These are phyloP conservation scores for Phenacoccus solenopsis DNA, from an alignment of 1,140 invertebrate genomes.

Conservation along the genomic window DNA sequence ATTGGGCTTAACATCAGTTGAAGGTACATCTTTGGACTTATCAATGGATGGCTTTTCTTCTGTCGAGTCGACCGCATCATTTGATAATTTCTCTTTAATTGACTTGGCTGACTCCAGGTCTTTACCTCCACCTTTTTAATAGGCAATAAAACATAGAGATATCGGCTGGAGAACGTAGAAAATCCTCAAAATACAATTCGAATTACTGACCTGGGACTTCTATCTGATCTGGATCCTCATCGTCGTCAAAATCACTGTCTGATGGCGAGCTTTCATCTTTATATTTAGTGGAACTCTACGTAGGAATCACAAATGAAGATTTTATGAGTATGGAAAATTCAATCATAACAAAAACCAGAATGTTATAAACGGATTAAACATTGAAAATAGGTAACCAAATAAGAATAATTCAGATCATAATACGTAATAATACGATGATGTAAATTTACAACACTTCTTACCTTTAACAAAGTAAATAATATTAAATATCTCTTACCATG, in stretches of 20 bases:
- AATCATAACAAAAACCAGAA: neutral
- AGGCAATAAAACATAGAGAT: neutral
- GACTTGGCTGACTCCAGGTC: slow-evolving; percentile 59
- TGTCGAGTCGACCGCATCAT: neutral
- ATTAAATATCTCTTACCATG: neutral
- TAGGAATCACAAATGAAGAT: neutral
- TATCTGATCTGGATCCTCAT: slow-evolving; percentile 79
- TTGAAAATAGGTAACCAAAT: neutral
- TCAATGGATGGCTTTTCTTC: neutral
- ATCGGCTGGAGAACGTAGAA: no score
- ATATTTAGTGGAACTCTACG: neutral
- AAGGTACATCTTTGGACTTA: neutral
- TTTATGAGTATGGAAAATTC: neutral
- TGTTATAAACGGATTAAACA: no score
- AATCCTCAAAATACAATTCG: slow-evolving; percentile 7
- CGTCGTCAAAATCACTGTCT: slow-evolving; percentile 60
- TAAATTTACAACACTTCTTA: neutral
- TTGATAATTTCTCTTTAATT: slow-evolving; percentile 23
- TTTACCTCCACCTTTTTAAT: slow-evolving; percentile 56
- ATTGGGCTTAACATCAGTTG: neutral
- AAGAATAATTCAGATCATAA: neutral
- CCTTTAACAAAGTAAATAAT: neutral
- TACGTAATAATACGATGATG: neutral
- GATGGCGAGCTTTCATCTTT: slow-evolving; percentile 32
- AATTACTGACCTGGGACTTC: slow-evolving; percentile 59